These are phyloP conservation scores for Gorsachius goisagi DNA, from an alignment of 2,113 vertebrate species.

Conservation along the genomic window DNA sequence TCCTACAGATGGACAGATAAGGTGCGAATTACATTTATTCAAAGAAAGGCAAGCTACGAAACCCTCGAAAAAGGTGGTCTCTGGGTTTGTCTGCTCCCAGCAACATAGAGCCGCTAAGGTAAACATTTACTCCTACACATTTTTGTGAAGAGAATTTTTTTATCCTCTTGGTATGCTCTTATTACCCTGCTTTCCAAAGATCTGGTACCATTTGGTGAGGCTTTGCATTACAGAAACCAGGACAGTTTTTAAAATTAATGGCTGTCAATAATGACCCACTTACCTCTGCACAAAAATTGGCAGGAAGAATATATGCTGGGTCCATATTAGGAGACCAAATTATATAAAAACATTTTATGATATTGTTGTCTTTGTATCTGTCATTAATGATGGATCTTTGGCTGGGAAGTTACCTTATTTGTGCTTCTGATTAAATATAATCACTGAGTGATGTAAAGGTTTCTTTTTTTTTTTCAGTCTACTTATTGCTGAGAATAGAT, in stretches of 20 bases:
- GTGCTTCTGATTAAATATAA: neutral
- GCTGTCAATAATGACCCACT: neutral
- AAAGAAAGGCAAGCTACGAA: neutral
- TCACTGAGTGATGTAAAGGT: neutral
- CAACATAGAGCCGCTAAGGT: neutral
- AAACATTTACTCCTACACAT: neutral
- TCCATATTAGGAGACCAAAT: neutral
- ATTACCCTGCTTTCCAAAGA: neutral
- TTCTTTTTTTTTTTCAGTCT: neutral
- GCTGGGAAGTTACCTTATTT: neutral
- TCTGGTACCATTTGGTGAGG: neutral
- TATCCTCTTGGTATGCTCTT: neutral
- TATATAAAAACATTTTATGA: neutral
- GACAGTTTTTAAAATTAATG: neutral
- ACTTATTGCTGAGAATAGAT: neutral
- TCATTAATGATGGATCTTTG: neutral
- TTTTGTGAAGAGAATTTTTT: neutral
- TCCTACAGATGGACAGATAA: slow-evolving; percentile 44
- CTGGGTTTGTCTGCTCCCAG: neutral
- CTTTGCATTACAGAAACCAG: neutral
- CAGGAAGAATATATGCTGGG: neutral
- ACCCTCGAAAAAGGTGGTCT: neutral
- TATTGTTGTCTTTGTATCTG: neutral
- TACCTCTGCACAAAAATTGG: neutral
- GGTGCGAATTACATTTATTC: slow-evolving; percentile 2